These are phyloP conservation scores for Agrotis clavis DNA, from an alignment of 2,888 invertebrate genomes.

Conservation along the genomic window DNA sequence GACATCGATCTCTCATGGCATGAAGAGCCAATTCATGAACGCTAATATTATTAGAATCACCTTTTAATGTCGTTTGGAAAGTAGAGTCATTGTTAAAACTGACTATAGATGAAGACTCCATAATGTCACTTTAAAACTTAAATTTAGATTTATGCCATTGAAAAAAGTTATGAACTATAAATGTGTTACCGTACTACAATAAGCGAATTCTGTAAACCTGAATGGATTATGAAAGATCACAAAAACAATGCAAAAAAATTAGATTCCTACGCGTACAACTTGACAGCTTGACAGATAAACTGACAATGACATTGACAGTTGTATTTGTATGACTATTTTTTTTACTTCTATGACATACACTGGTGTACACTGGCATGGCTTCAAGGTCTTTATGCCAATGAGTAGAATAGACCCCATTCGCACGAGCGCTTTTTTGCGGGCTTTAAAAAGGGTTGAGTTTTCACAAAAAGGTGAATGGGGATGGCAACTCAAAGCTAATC, in stretches of 20 bases:
- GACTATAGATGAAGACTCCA: conserved; percentile 88
- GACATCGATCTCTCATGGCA: conserved; percentile 96
- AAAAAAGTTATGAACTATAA: conserved; percentile 16
- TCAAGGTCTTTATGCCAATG: no score
- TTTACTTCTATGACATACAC: no score
- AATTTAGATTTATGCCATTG: conserved; percentile 22
- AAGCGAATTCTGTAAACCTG: conserved; percentile 10
- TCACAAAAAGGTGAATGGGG: no score
- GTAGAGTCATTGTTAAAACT: conserved; percentile 89
- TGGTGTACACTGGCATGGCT: no score
- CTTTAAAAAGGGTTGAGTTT: no score
- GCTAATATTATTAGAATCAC: conserved; percentile 87
- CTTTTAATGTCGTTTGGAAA: conserved; percentile 85
- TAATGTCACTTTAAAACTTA: conserved; percentile 53
- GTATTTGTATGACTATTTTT: no score
- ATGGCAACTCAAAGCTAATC: no score
- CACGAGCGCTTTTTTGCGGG: no score
- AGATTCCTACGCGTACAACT: conserved; percentile 16
- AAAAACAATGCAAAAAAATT: conserved; percentile 32
- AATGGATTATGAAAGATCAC: conserved; percentile 34
- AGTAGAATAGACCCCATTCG: no score
- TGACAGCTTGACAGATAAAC: conserved; percentile 20
- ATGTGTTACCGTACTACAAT: conserved; percentile 12
- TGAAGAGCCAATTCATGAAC: conserved; percentile 94
- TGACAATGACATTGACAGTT: conserved; percentile 7